A percentile compares a stretch with the other conserved stretches of the same genome.
phyloP scores from a whole-genome alignment of 2,888 invertebrate species.

The Cataglyphis albicans region DNA sequence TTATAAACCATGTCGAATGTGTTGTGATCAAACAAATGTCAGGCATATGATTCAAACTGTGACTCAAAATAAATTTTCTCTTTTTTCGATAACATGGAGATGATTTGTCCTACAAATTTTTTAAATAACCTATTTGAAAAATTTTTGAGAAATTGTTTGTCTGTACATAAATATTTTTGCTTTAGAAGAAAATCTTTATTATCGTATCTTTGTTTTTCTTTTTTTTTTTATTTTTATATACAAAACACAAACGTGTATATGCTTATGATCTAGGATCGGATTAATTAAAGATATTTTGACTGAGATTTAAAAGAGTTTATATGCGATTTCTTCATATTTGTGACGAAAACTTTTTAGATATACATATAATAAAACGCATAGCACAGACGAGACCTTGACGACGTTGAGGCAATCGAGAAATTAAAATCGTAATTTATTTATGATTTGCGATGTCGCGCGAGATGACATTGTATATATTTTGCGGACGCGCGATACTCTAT shows the following conservation, averaged over 20 bases:
- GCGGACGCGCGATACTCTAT: background rate
- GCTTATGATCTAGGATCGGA: background rate
- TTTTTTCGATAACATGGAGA: too few species aligned
- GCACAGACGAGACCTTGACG: background rate
- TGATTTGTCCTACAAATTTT: too few species aligned
- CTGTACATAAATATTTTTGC: too few species aligned
- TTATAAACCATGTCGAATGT: background rate
- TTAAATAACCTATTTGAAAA: too few species aligned
- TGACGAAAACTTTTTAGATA: background rate
- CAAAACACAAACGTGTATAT: too few species aligned
- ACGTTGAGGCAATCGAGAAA: background rate
- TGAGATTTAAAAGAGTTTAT: background rate
- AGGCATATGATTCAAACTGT: too few species aligned
- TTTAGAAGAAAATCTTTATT: too few species aligned
- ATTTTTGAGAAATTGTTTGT: too few species aligned
- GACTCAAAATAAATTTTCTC: too few species aligned
- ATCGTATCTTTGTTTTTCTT: too few species aligned
- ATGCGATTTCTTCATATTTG: background rate
- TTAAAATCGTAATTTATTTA: constrained; percentile 7
- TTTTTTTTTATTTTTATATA: too few species aligned
- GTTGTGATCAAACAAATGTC: background rate
- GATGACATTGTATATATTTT: constrained; percentile 4
- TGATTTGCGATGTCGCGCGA: background rate
- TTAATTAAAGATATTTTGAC: background rate
- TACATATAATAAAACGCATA: background rate